These are phyloP conservation scores for Chelonus insularis DNA, from an alignment of 1,140 invertebrate genomes.

Conservation along the genomic window DNA sequence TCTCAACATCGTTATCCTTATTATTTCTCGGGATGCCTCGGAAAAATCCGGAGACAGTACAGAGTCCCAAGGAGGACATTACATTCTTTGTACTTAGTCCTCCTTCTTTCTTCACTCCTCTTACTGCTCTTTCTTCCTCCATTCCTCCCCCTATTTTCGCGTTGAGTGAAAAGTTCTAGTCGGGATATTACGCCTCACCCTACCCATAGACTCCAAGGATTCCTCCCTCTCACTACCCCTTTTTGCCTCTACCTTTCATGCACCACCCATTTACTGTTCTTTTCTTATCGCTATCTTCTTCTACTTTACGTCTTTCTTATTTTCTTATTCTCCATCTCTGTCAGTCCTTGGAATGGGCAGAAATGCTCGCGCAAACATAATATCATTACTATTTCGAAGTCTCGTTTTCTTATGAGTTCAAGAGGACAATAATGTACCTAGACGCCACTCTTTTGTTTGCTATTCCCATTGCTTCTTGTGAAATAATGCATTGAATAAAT, in stretches of 20 bases:
- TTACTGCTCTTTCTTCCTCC: not conserved
- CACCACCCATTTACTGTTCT: constrained; percentile 30
- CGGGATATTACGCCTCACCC: constrained; percentile 55
- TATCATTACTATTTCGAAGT: constrained; percentile 58
- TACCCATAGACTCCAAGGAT: constrained; percentile 30
- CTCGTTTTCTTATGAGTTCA: constrained; percentile 56
- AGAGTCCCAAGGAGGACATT: constrained; percentile 40
- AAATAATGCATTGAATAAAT: too few relatives aligned
- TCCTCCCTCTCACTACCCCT: constrained; percentile 15
- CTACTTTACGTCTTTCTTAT: constrained; percentile 12
- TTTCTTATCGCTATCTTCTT: constrained; percentile 18
- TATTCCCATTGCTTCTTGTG: constrained; percentile 47
- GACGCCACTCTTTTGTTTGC: constrained; percentile 49
- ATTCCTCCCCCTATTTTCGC: constrained; percentile 43
- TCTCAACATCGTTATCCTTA: constrained; percentile 40
- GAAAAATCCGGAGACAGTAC: constrained; percentile 46
- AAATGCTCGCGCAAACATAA: constrained; percentile 44
- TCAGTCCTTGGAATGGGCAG: too few relatives aligned
- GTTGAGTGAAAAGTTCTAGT: constrained; percentile 61
- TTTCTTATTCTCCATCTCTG: constrained; percentile 2
- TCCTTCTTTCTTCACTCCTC: constrained; percentile 6
- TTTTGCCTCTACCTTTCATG: constrained; percentile 27
- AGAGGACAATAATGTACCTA: constrained; percentile 49
- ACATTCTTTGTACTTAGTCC: constrained; percentile 48
- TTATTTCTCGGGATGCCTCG: constrained; percentile 44